Evolutionary conservation across 1,140 invertebrate genomes (phyloP).

Genomic region (Trichomalopsis sarcophagae): DNA sequence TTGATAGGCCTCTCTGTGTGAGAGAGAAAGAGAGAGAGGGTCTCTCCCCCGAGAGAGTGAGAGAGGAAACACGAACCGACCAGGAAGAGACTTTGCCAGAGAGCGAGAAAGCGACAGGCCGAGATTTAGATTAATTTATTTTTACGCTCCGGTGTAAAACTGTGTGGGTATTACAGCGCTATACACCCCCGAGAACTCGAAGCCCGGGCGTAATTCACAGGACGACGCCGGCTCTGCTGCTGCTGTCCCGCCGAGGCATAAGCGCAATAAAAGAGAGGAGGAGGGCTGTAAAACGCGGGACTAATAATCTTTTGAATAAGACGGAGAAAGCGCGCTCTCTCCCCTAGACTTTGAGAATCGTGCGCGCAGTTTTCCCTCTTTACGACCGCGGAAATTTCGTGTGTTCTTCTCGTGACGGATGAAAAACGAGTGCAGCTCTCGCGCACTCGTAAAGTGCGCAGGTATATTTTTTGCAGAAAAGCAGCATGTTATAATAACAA

Average conservation of each 20-base stretch:
- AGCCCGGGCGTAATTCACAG: not conserved
- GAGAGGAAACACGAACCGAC: not conserved
- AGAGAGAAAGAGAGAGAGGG: not conserved
- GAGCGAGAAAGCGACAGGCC: not conserved
- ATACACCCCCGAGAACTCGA: not conserved
- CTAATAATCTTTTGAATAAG: slow-evolving; percentile 21
- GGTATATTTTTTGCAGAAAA: not conserved
- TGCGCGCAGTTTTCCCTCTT: not conserved
- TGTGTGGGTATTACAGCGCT: not conserved
- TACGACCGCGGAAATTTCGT: not conserved
- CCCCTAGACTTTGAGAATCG: not conserved
- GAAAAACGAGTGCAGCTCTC: not conserved
- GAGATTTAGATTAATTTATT: slow-evolving; percentile 22
- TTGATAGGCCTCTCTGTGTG: slow-evolving; percentile 11
- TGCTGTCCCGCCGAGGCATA: not conserved
- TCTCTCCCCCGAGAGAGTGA: not conserved
- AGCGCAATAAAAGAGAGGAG: not conserved
- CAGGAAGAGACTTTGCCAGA: not conserved
- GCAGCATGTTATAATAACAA: not conserved
- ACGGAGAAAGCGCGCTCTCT: not conserved
- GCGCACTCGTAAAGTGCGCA: not conserved
- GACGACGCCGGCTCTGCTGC: not conserved
- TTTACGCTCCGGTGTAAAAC: slow-evolving; percentile 1
- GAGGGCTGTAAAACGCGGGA: not conserved
- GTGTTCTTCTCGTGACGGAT: not conserved